phyloP scores from a whole-genome alignment of 1,140 invertebrate species.

The Tetragonula clypearis region DNA sequence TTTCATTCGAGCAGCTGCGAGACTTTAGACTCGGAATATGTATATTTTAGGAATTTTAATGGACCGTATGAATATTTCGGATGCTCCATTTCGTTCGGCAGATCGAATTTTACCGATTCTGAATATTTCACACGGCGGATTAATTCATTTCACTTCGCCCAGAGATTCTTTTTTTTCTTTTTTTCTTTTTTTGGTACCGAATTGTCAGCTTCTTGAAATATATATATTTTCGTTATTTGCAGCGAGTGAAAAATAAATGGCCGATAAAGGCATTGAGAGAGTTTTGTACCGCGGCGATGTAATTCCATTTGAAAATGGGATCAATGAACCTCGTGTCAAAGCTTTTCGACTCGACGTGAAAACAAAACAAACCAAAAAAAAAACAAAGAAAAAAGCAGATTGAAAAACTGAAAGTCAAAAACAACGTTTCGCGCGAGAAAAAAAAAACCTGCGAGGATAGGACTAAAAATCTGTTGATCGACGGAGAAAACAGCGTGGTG shows the following conservation, averaged over 20 bases:
- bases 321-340: no score
- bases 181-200: neutral
- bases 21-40: neutral
- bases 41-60: neutral
- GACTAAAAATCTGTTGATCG: no score
- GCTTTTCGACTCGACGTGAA: no score
- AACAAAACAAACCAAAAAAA: no score
- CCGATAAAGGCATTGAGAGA: no score
- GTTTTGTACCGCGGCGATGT: no score
- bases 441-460: no score
- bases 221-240: neutral
- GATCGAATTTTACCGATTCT: neutral
- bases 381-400: no score
- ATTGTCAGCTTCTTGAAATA: neutral
- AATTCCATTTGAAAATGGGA: no score
- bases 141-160: neutral
- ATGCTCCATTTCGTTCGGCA: neutral
- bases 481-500: neutral
- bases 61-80: neutral
- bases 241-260: no score
- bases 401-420: no score
- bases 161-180: neutral
- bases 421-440: no score
- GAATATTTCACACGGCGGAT: neutral
- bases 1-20: neutral